Base-by-base conservation (phyloP, 2,888 invertebrate genomes). In the Himalopsyche anomala region DNA sequence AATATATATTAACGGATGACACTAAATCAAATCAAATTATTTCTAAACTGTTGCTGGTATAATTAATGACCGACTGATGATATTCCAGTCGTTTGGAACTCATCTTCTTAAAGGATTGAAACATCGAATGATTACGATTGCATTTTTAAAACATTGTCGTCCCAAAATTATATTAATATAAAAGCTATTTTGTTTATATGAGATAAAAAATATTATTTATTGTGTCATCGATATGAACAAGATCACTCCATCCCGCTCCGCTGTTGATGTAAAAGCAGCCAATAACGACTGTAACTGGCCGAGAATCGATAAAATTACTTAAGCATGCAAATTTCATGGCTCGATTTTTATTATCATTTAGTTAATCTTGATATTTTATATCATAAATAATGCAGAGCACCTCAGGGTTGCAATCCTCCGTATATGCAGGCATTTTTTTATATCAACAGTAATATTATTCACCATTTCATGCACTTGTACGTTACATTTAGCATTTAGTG, bases 281-380 rank as follows among this genome's bases (percentile, higher is more conserved):
- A 84, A 84, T 84, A 84, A 80, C 42, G 19, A 84, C 80, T 56
- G 55, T 84, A 80, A 84, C 54, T 80, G 82, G 74, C 79, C 85
- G 69, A 74, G 74, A 74, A 74, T 74, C 74, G 74, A 85, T 83
- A 85, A 85, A 85, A 85, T 85, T 85, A 83, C 85, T 85, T 83
- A 83, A 83, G 45, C 74, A 85, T 85, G 85, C 83, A 85, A 85
- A 85, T 85, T 85, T 85, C 80, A 74, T 74, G 56, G 45, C 82
- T 38, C 42, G 79, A 83, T 83, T 83, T 79, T 80, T 79, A 54
- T 55, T 83, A 85, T 85, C 85, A 45, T 55, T 36, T 79, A 85
- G 51, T 28, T 55, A 82, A 85, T 85, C 85, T 83, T 4, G 83
- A 80, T 79, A 82, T 85, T 82, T 85, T 83, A 56, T 82, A 80